These are phyloP conservation scores for Eucera pruinosa DNA, from an alignment of 2,888 invertebrate genomes.

Conservation along the genomic window DNA sequence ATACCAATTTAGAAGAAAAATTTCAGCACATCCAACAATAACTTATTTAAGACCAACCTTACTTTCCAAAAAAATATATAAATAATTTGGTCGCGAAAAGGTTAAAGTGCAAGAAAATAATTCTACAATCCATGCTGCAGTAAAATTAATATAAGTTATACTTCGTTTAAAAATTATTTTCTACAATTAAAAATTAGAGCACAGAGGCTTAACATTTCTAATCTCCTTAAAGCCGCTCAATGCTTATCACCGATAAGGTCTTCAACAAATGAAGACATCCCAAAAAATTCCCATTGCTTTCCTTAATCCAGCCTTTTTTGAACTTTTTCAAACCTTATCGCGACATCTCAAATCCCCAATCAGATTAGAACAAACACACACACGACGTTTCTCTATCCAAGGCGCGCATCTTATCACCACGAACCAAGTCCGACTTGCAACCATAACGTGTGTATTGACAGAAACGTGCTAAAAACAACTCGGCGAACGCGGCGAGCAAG, in stretches of 20 bases:
- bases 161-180: too few relatives aligned
- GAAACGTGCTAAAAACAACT: slow-evolving; percentile 49
- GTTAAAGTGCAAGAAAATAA: too few relatives aligned
- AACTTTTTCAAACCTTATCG: neutral
- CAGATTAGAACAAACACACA: slow-evolving; percentile 11
- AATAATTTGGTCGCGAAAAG: too few relatives aligned
- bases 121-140: too few relatives aligned
- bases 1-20: too few relatives aligned
- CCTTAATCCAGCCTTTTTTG: neutral
- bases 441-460: neutral
- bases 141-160: too few relatives aligned
- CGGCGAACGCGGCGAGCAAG: slow-evolving; percentile 61
- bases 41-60: too few relatives aligned
- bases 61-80: too few relatives aligned
- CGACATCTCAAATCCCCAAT: slow-evolving; percentile 1
- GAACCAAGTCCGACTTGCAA: neutral
- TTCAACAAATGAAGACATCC: neutral
- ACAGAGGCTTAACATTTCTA: neutral
- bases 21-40: too few relatives aligned
- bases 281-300: too few relatives aligned
- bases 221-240: slow-evolving; percentile 1
- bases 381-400: neutral
- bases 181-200: neutral
- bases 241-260: slow-evolving; percentile 17
- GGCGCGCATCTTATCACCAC: neutral